Percentiles rank a stretch among this genome's conserved stretches.
These are phyloP conservation scores for Platysternon megacephalum DNA, from an alignment of 2,113 vertebrate genomes.

Conservation along the genomic window DNA sequence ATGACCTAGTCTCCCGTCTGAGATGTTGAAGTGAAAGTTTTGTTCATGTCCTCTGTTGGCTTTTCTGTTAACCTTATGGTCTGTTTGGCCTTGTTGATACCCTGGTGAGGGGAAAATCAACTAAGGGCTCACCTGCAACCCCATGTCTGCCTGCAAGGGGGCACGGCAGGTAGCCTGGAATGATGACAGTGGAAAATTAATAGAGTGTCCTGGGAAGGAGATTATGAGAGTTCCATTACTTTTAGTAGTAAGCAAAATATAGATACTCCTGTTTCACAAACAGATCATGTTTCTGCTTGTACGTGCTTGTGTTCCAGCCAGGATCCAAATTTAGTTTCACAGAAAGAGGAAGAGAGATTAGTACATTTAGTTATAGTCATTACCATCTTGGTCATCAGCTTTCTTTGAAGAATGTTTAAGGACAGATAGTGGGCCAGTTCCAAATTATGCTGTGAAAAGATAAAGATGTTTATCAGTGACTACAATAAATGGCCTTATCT, in stretches of 20 bases:
- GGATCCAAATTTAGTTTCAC: constrained; percentile 14
- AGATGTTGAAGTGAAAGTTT: not conserved
- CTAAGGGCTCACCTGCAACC: not conserved
- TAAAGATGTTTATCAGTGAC: not conserved
- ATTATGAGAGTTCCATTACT: not conserved
- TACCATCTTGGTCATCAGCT: not conserved
- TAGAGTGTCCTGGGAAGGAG: not conserved
- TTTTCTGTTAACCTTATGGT: not conserved
- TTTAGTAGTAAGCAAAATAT: constrained; percentile 8
- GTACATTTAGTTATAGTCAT: not conserved
- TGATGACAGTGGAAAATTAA: not conserved
- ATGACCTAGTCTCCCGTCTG: not conserved
- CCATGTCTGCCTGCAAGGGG: not conserved
- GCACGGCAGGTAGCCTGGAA: not conserved
- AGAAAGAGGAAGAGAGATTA: constrained; percentile 40
- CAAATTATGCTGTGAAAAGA: not conserved
- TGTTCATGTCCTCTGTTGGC: not conserved
- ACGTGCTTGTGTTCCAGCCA: not conserved
- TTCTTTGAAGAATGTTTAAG: not conserved
- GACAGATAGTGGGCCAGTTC: not conserved
- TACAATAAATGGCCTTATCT: not conserved
- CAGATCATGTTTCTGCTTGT: not conserved
- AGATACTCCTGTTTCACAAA: not conserved
- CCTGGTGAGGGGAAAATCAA: not conserved
- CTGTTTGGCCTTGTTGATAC: not conserved